Percentiles rank a stretch among this genome's conserved stretches.
phyloP scores from a whole-genome alignment of 1,140 invertebrate genomes.

The Apis florea region DNA sequence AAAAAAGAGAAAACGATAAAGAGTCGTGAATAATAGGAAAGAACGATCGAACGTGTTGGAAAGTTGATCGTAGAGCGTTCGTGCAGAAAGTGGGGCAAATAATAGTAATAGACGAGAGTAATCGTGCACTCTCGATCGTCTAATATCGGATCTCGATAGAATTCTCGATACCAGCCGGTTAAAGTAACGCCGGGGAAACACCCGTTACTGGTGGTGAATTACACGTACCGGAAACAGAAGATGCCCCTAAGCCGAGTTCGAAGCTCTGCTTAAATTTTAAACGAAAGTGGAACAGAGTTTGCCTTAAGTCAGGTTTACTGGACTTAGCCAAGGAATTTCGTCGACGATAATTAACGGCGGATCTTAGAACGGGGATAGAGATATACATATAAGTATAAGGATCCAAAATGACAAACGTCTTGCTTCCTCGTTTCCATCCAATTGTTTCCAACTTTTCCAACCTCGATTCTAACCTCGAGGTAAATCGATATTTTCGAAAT shows the following conservation, averaged over 20 bases:
- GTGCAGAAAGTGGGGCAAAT: conserved; percentile 20
- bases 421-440: too few species aligned
- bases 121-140: conserved; percentile 30
- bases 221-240: conserved; percentile 21
- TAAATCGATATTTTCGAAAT: neutral
- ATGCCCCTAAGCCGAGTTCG: conserved; percentile 49
- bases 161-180: conserved; percentile 47
- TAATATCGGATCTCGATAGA: neutral
- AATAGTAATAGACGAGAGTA: conserved; percentile 26
- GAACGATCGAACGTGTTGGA: neutral
- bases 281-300: conserved; percentile 44
- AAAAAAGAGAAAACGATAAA: neutral
- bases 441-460: too few species aligned
- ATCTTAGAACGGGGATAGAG: neutral
- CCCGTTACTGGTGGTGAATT: conserved; percentile 51
- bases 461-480: neutral
- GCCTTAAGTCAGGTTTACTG: conserved; percentile 54
- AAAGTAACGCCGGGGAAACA: conserved; percentile 29
- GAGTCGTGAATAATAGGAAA: too few species aligned
- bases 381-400: neutral
- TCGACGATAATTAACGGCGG: conserved; percentile 53
- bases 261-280: conserved; percentile 61
- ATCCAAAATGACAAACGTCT: conserved; percentile 5
- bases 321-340: conserved; percentile 50
- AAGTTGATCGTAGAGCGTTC: neutral